Conservation (phyloP, 2,797 vertebrate species). For the Acanthiza pusilla region DNA sequence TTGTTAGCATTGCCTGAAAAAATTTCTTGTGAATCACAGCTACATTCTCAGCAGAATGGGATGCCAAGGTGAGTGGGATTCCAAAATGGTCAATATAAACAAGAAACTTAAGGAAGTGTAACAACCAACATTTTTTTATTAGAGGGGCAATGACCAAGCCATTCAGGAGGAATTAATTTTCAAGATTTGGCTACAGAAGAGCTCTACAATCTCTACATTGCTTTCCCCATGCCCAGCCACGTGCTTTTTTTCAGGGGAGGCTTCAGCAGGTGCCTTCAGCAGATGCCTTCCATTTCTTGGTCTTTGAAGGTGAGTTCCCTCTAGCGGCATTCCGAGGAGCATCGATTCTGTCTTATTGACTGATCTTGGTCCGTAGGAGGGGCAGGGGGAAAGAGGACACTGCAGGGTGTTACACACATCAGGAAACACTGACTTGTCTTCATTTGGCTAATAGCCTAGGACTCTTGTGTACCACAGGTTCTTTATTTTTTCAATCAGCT, state of each 20-base stretch:
- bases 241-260: not conserved
- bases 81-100: not conserved
- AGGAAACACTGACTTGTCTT: not conserved
- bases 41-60: not conserved
- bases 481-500: conserved; percentile 38
- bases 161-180: conserved; percentile 50
- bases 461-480: not conserved
- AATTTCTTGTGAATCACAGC: not conserved
- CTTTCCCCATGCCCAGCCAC: not conserved
- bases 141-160: not conserved
- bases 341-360: conserved; percentile 13
- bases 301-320: conserved; percentile 22
- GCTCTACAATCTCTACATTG: conserved; percentile 8
- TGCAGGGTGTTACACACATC: not conserved
- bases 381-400: not conserved
- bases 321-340: conserved; percentile 7
- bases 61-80: not conserved
- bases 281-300: not conserved
- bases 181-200: conserved; percentile 48
- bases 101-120: conserved; percentile 20
- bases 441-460: conserved; percentile 21
- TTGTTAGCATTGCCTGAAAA: not conserved
- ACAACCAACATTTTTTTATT: conserved; percentile 58
- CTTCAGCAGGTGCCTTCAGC: conserved; percentile 9
- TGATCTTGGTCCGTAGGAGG: not conserved